A percentile compares a stretch with the other conserved stretches of the same genome.
phyloP scores from a whole-genome alignment of 2,113 vertebrate species.

The Oryzias curvinotus region DNA sequence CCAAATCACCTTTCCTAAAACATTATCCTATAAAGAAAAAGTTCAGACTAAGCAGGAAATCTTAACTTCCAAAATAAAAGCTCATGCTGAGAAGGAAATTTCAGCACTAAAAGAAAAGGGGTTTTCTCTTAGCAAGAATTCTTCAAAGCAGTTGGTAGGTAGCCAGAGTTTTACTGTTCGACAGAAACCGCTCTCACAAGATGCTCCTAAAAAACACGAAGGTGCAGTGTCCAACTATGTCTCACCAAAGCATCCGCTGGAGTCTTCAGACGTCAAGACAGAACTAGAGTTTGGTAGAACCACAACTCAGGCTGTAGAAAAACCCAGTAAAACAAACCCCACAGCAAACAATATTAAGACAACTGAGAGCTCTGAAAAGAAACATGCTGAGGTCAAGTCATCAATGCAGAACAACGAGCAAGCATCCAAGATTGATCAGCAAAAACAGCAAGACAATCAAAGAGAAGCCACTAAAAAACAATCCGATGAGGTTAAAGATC shows the following conservation, averaged over 20 bases:
- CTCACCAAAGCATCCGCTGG: constrained; percentile 32
- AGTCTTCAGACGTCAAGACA: constrained; percentile 18
- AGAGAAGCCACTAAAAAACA: constrained; percentile 14
- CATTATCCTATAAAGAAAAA: constrained; percentile 66
- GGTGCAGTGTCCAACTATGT: constrained; percentile 18
- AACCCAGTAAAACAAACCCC: constrained; percentile 9
- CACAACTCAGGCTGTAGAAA: constrained; percentile 15
- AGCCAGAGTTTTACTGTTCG: constrained; percentile 33
- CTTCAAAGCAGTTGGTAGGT: constrained; percentile 39
- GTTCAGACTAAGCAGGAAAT: constrained; percentile 78
- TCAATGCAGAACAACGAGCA: constrained; percentile 29
- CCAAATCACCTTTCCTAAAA: constrained; percentile 28
- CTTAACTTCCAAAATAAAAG: constrained; percentile 79
- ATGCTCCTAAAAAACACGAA: constrained; percentile 45
- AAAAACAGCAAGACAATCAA: constrained; percentile 9
- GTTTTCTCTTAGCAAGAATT: constrained; percentile 60
- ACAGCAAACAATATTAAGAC: neutral
- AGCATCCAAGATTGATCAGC: constrained; percentile 1
- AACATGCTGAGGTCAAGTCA: constrained; percentile 2
- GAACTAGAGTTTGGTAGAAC: constrained; percentile 16
- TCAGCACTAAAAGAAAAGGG: constrained; percentile 79
- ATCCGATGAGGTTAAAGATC: constrained; percentile 13
- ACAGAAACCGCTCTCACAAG: constrained; percentile 51
- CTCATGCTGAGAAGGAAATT: constrained; percentile 81
- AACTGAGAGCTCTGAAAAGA: constrained; percentile 14